phyloP scores from a whole-genome alignment of 1,140 invertebrate genomes.

The Linepithema humile region DNA sequence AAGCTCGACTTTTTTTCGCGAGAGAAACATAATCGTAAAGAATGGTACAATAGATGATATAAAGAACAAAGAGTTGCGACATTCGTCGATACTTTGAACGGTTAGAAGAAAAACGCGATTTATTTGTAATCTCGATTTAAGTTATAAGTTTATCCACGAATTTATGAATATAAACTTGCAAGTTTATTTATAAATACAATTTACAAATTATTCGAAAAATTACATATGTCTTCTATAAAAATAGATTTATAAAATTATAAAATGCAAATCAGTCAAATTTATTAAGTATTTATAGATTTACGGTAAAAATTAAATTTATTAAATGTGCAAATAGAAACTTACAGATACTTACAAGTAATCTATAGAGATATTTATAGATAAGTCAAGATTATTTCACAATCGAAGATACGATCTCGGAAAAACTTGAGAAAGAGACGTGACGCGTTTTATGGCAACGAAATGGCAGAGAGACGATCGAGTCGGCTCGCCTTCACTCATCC shows the following conservation, averaged over 20 bases:
- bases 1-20: background rate
- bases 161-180: background rate
- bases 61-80: background rate
- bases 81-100: background rate
- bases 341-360: background rate
- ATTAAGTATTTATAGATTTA: background rate
- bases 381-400: background rate
- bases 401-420: background rate
- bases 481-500: constrained; percentile 24
- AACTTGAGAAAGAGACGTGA: background rate
- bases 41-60: constrained; percentile 10
- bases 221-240: background rate
- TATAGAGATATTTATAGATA: background rate
- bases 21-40: constrained; percentile 7
- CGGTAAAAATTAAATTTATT: no score
- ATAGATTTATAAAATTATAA: background rate
- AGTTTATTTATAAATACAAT: background rate
- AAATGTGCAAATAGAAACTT: constrained; percentile 20
- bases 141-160: background rate
- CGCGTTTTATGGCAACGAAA: constrained; percentile 25
- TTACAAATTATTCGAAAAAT: background rate
- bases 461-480: constrained; percentile 6
- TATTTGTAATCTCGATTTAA: background rate
- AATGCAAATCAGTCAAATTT: background rate
- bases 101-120: background rate